Evolutionary conservation across 2,797 vertebrate species (phyloP).

Genomic region (Momotus momota): DNA sequence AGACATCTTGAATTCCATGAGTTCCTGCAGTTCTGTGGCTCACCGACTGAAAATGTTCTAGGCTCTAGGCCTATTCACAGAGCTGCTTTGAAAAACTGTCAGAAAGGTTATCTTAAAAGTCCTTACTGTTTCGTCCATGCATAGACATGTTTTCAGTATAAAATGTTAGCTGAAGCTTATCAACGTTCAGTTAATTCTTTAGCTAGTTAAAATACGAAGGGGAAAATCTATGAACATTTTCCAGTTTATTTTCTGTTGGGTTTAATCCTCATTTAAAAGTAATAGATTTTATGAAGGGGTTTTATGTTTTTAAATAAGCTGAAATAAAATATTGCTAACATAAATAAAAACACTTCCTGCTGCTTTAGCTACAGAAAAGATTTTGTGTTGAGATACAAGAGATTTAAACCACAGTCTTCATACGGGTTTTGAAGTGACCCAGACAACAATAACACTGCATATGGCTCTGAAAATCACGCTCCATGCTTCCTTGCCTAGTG

Average conservation of each 20-base stretch:
- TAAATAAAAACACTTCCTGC: neutral
- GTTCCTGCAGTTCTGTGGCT: neutral
- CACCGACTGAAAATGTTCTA: neutral
- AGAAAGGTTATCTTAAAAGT: neutral
- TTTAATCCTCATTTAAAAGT: neutral
- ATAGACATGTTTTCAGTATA: neutral
- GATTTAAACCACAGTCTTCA: neutral
- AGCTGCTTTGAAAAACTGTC: neutral
- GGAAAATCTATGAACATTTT: neutral
- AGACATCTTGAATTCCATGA: neutral
- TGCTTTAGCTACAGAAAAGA: neutral
- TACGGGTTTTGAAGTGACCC: neutral
- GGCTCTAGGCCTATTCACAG: neutral
- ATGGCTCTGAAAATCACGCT: slow-evolving; percentile 13
- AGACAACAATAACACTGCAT: neutral
- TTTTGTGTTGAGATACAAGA: neutral
- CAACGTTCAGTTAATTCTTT: neutral
- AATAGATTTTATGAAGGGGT: neutral
- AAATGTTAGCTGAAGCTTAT: neutral
- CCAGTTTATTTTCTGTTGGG: neutral
- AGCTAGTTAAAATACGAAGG: neutral
- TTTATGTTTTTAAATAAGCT: neutral
- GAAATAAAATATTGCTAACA: neutral
- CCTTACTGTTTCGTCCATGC: neutral
- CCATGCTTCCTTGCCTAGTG: neutral